A percentile compares a stretch with the other conserved stretches of the same genome.
Evolutionary conservation across 1,140 invertebrate genomes (phyloP).

Genomic region (Paraescarpia echinospica): DNA sequence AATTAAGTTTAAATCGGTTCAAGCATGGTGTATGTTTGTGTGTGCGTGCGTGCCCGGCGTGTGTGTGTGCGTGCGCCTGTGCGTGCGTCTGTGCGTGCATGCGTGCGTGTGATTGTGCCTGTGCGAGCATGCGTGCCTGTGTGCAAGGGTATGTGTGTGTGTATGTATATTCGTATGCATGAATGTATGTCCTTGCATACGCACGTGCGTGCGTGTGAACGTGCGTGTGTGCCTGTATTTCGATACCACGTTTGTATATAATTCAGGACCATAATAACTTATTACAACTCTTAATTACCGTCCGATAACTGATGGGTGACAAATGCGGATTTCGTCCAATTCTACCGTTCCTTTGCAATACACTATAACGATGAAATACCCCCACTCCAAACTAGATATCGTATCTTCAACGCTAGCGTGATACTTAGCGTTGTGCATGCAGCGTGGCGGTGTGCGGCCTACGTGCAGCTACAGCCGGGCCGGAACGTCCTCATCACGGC

Average conservation of each 20-base stretch:
- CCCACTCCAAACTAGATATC: background rate
- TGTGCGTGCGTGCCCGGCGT: background rate
- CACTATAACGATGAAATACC: too few species aligned
- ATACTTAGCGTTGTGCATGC: background rate
- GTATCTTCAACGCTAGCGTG: background rate
- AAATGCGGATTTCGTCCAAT: too few species aligned
- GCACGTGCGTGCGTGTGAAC: too few species aligned
- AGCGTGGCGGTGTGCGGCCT: background rate
- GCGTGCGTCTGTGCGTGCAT: background rate
- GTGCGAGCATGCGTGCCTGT: background rate
- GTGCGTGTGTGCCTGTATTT: too few species aligned
- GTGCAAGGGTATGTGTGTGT: background rate
- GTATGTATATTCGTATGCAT: background rate
- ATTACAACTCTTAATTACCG: too few species aligned
- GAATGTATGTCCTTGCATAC: too few species aligned
- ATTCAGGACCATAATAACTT: too few species aligned
- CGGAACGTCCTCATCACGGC: background rate
- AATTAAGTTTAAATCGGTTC: background rate
- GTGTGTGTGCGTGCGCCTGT: background rate
- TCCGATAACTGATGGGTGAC: too few species aligned
- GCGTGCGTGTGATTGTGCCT: background rate
- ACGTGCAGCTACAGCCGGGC: background rate
- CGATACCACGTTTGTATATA: too few species aligned
- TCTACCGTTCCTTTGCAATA: too few species aligned
- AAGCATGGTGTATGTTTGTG: background rate